phyloP scores from a whole-genome alignment of 2,797 vertebrate species.

The Mormyrus proboscirostris region DNA sequence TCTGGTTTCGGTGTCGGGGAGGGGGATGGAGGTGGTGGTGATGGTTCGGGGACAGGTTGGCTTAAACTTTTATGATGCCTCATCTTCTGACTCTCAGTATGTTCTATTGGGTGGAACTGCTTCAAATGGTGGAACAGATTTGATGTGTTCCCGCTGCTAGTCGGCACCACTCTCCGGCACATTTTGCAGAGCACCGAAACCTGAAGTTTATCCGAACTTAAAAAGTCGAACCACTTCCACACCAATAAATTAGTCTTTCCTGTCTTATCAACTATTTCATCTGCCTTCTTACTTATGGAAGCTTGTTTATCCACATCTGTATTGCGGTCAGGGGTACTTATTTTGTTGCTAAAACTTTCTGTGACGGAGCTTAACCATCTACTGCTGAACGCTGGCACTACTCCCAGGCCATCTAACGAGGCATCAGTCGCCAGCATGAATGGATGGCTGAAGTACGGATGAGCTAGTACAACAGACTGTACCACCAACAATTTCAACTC shows the following conservation, averaged over 20 bases:
- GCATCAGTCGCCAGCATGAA: no score
- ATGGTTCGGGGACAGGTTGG: not conserved
- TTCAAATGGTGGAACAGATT: no score
- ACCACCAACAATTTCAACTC: no score
- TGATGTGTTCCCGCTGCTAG: not conserved
- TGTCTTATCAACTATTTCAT: constrained; percentile 7
- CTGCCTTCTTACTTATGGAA: constrained; percentile 5
- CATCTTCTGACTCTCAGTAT: not conserved
- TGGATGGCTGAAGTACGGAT: no score
- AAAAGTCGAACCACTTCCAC: constrained; percentile 6
- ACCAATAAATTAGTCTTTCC: constrained; percentile 9
- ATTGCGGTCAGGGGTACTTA: constrained; percentile 5
- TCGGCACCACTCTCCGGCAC: not conserved
- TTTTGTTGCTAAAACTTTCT: constrained; percentile 7
- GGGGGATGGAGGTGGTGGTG: no score
- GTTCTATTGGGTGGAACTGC: no score
- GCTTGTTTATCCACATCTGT: not conserved
- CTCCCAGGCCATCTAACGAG: no score
- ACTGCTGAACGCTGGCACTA: not conserved
- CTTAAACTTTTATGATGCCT: constrained; percentile 3
- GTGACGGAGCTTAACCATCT: not conserved
- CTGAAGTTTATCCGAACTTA: not conserved
- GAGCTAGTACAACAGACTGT: no score
- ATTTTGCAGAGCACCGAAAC: not conserved
- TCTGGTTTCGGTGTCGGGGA: no score